Evolutionary conservation across 2,888 invertebrate genomes (phyloP).

Genomic region (Exocentrus adspersus): DNA sequence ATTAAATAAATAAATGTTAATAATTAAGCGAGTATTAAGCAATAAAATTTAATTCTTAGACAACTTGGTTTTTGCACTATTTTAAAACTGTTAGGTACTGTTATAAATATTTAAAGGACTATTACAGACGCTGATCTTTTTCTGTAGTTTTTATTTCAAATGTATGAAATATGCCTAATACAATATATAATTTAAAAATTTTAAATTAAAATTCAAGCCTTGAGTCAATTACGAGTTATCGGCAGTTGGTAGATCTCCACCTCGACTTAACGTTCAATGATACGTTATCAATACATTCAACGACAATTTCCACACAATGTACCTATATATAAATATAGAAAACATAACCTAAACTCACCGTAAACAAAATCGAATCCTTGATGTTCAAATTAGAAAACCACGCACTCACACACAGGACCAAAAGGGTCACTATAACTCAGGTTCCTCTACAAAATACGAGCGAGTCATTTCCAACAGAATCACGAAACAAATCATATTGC

Average conservation of each 20-base stretch:
- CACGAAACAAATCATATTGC: constrained; percentile 31
- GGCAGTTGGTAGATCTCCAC: background rate
- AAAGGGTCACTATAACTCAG: constrained; percentile 33
- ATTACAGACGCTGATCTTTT: too few relatives aligned
- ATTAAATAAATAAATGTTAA: too few relatives aligned
- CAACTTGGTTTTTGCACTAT: too few relatives aligned
- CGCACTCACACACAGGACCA: constrained; percentile 21
- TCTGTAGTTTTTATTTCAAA: too few relatives aligned
- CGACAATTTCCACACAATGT: background rate
- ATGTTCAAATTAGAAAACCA: constrained; percentile 9
- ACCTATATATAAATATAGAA: background rate
- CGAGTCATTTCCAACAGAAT: constrained; percentile 41
- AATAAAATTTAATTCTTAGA: too few relatives aligned
- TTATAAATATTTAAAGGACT: too few relatives aligned
- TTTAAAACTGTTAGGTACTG: too few relatives aligned
- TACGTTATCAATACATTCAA: constrained; percentile 16
- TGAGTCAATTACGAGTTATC: background rate
- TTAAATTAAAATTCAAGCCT: too few relatives aligned
- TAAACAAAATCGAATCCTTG: constrained; percentile 19
- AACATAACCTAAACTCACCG: constrained; percentile 16
- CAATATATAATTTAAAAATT: too few relatives aligned
- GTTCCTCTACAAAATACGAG: constrained; percentile 25
- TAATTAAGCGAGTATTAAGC: too few relatives aligned
- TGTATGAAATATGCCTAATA: too few relatives aligned
- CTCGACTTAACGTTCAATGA: too few relatives aligned